Conservation (phyloP, 2,888 invertebrate species). For the Agonopterix subpropinquella region DNA sequence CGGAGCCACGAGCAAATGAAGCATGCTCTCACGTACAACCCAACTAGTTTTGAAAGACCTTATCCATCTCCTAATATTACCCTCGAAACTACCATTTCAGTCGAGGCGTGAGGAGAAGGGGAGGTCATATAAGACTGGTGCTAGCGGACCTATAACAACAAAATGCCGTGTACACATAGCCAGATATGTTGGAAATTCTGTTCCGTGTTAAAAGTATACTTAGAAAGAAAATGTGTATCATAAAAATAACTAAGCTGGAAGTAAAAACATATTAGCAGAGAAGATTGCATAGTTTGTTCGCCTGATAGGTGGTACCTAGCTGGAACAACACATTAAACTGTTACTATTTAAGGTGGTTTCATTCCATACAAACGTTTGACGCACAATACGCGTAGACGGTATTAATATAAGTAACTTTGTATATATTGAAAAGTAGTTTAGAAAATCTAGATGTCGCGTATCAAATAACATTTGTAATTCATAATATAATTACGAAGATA, state of each 20-base stretch:
- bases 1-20: conserved; percentile 57
- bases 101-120: conserved; percentile 8
- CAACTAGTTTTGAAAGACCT: conserved; percentile 34
- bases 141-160: conserved; percentile 34
- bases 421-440: too few species aligned
- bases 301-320: neutral
- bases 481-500: too few species aligned
- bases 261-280: too few species aligned
- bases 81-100: conserved; percentile 7
- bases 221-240: conserved; percentile 24
- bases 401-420: too few species aligned
- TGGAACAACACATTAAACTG: neutral
- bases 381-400: too few species aligned
- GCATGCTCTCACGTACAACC: conserved; percentile 53
- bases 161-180: conserved; percentile 45
- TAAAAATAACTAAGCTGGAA: conserved; percentile 1
- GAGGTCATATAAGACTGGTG: conserved; percentile 27
- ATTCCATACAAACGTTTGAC: too few species aligned
- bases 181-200: conserved; percentile 44
- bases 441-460: too few species aligned
- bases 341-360: too few species aligned
- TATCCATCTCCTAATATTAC: conserved; percentile 9
- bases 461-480: too few species aligned
- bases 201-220: conserved; percentile 38
- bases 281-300: too few species aligned